Evolutionary conservation across 2,888 invertebrate species (phyloP).

Genomic region (Xestia ashworthii): DNA sequence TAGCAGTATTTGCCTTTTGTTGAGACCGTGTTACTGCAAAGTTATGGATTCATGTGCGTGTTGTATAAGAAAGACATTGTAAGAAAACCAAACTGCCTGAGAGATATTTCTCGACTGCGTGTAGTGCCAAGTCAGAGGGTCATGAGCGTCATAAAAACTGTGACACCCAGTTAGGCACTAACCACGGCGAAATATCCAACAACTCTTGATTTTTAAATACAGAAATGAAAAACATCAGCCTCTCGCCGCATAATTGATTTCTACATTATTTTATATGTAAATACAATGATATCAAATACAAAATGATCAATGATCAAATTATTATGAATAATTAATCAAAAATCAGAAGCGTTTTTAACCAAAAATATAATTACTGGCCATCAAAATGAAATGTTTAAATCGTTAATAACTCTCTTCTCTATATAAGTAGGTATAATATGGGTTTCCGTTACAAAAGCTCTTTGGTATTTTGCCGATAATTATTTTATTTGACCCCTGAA

Average conservation of each 20-base stretch:
- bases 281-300: conserved; percentile 48
- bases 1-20: background rate
- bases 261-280: conserved; percentile 42
- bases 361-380: conserved; percentile 59
- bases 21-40: no score
- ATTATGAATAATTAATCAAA: conserved; percentile 59
- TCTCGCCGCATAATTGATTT: conserved; percentile 44
- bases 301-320: conserved; percentile 62
- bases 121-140: no score
- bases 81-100: no score
- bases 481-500: conserved; percentile 50
- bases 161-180: no score
- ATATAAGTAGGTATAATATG: conserved; percentile 37
- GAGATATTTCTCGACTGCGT: no score
- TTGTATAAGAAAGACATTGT: no score
- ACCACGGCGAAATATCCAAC: no score
- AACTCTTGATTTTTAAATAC: conserved; percentile 1
- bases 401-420: conserved; percentile 59
- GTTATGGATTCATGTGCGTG: no score
- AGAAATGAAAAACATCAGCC: background rate
- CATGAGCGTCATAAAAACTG: no score
- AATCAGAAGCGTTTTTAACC: conserved; percentile 61
- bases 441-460: conserved; percentile 43
- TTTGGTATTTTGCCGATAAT: conserved; percentile 45
- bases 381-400: conserved; percentile 62